Percentiles rank a stretch among this genome's conserved stretches.
Conservation (phyloP, 2,113 vertebrate genomes). For the Ophthalmotilapia sp. region DNA sequence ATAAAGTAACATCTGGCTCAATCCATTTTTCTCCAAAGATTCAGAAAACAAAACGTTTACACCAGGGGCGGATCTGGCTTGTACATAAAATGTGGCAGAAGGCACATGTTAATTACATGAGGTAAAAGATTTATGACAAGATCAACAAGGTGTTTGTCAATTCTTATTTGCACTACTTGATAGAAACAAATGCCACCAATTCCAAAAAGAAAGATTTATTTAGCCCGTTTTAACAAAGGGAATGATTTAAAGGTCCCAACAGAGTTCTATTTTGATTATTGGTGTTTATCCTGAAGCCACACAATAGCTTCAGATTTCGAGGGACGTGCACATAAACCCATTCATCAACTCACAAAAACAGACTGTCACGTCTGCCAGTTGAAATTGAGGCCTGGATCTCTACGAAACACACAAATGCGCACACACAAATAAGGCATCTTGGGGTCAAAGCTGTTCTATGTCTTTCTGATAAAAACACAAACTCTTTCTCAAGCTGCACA, state of each 20-base stretch:
- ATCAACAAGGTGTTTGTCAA: not conserved
- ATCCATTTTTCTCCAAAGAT: slow-evolving; percentile 10
- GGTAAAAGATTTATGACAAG: slow-evolving; percentile 5
- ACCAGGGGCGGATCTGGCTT: not conserved
- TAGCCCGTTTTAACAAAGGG: not conserved
- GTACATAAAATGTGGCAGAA: slow-evolving; percentile 11
- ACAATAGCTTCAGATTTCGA: not conserved
- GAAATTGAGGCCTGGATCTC: not conserved
- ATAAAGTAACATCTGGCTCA: slow-evolving; percentile 26
- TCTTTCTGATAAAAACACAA: slow-evolving; percentile 19
- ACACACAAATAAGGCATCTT: not conserved
- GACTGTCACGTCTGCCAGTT: not conserved
- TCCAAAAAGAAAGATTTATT: not conserved
- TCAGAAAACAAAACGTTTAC: not conserved
- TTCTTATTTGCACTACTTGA: not conserved
- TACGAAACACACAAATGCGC: not conserved
- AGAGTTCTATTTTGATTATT: not conserved
- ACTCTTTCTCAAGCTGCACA: not conserved
- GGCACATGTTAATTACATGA: not conserved
- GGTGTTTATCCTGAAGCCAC: not conserved
- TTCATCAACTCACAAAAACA: slow-evolving; percentile 14
- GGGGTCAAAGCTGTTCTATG: slow-evolving; percentile 12
- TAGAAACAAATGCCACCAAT: not conserved
- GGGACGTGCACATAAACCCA: not conserved
- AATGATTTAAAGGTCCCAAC: not conserved